Conservation (phyloP, 2,797 vertebrate species). For the Poecilia velifera region DNA sequence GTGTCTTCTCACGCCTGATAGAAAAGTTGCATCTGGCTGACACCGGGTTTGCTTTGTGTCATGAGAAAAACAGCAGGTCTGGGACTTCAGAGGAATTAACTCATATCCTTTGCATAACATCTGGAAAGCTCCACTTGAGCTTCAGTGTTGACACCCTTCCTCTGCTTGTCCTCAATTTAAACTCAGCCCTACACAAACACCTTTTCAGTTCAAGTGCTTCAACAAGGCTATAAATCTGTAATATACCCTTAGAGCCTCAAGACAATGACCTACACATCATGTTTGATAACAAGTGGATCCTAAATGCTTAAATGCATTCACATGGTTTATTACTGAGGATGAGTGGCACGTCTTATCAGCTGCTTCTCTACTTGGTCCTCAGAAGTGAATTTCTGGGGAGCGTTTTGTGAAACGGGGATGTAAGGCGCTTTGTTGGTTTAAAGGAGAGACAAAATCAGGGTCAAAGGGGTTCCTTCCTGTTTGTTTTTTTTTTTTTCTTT, state of each 20-base stretch:
- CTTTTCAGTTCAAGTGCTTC: constrained; percentile 39
- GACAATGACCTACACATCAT: not conserved
- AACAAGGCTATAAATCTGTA: not conserved
- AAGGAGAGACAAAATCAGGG: not conserved
- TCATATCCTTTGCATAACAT: constrained; percentile 81
- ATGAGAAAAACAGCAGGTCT: constrained; percentile 50
- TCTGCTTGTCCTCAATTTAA: constrained; percentile 51
- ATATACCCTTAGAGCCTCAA: not conserved
- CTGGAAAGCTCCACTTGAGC: constrained; percentile 78
- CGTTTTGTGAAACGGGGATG: not conserved
- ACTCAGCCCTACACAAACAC: constrained; percentile 39
- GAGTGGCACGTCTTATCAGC: not conserved
- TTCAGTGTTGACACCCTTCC: constrained; percentile 77
- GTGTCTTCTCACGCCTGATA: constrained; percentile 14
- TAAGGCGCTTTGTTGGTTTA: constrained; percentile 7
- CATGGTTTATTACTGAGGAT: not conserved
- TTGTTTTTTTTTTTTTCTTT: not conserved
- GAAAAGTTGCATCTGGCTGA: constrained; percentile 60
- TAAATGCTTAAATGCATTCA: not conserved
- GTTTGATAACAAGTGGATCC: not conserved
- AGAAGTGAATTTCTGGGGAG: not conserved
- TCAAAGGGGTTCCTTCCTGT: not conserved
- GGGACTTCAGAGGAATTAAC: constrained; percentile 66
- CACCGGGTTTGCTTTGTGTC: constrained; percentile 54
- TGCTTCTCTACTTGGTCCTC: not conserved